Evolutionary conservation across 2,797 vertebrate genomes (phyloP).

Genomic region (Pristis pectinata): DNA sequence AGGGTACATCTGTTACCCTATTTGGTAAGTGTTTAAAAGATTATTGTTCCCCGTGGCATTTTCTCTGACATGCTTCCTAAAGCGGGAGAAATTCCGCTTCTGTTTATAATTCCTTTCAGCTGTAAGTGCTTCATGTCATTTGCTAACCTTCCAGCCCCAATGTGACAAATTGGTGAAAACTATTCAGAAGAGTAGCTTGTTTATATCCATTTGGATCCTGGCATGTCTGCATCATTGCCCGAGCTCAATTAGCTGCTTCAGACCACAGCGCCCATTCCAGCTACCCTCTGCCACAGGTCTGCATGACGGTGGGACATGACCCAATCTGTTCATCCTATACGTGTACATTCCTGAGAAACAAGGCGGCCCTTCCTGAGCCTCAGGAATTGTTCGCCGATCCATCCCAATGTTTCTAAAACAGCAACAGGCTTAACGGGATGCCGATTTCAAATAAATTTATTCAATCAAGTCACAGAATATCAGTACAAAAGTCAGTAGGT

Average conservation of each 20-base stretch:
- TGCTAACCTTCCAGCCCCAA: neutral
- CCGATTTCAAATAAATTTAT: conserved; percentile 11
- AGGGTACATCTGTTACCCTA: neutral
- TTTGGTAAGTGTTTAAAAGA: conserved; percentile 16
- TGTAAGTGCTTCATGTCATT: conserved; percentile 1
- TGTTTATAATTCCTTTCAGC: conserved; percentile 33
- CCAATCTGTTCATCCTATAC: neutral
- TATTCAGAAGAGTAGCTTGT: neutral
- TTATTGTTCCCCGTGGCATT: neutral
- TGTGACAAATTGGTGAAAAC: neutral
- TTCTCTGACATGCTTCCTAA: neutral
- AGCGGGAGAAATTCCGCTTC: conserved; percentile 3
- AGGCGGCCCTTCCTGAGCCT: neutral
- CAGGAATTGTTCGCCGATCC: neutral
- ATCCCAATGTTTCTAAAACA: neutral
- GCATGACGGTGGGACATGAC: too few species aligned
- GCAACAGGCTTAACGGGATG: neutral
- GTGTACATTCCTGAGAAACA: neutral
- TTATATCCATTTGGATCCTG: neutral
- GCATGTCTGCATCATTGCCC: neutral
- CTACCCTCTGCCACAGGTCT: too few species aligned
- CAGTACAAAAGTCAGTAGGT: conserved; percentile 4
- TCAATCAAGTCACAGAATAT: neutral
- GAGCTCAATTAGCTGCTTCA: too few species aligned
- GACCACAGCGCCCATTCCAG: too few species aligned